phyloP scores from a whole-genome alignment of 2,797 vertebrate species.

The Ciconia nigra region DNA sequence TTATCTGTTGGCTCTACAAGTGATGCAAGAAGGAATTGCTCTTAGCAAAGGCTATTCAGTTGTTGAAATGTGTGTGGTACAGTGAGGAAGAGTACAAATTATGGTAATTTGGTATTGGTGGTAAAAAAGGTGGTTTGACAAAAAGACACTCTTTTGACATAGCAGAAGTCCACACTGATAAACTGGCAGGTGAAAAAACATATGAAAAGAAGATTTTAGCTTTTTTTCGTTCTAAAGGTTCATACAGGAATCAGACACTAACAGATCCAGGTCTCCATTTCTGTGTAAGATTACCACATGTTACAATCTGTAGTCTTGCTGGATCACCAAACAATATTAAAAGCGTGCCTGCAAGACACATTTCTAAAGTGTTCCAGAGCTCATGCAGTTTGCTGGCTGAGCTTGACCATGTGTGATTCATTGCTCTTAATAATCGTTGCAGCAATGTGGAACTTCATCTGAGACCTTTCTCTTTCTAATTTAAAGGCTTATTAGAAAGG shows the following conservation, averaged over 20 bases:
- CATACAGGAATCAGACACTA: neutral
- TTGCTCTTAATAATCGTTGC: slow-evolving; percentile 36
- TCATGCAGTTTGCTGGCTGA: neutral
- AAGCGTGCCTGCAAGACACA: neutral
- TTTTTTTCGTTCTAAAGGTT: neutral
- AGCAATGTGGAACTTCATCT: slow-evolving; percentile 52
- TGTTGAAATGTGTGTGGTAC: neutral
- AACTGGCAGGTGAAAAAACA: neutral
- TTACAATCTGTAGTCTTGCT: neutral
- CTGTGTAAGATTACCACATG: neutral
- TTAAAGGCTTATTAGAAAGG: slow-evolving; percentile 61
- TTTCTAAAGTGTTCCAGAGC: neutral
- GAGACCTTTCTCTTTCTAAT: slow-evolving; percentile 53
- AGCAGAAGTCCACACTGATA: neutral
- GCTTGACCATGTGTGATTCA: neutral
- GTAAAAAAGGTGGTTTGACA: neutral
- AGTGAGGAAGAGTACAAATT: neutral
- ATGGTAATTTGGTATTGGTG: neutral
- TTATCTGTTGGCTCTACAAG: neutral
- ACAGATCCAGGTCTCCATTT: neutral
- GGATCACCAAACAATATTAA: neutral
- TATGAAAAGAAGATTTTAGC: neutral
- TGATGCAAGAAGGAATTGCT: neutral
- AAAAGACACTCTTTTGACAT: neutral
- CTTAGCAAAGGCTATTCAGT: neutral